These are phyloP conservation scores for Enteromius trimaculatus DNA, from an alignment of 2,797 vertebrate genomes.

Conservation along the genomic window DNA sequence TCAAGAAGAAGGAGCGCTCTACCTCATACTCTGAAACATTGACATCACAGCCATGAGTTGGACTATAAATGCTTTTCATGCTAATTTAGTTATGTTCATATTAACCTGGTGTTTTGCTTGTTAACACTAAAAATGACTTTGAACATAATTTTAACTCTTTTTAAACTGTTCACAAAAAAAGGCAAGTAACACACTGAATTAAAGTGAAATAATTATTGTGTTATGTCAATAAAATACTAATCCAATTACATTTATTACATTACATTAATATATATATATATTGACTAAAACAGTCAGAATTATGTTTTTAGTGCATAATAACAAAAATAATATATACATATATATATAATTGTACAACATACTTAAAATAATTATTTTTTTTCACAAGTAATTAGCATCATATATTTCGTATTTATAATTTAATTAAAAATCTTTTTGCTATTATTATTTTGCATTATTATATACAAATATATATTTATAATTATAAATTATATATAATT, in stretches of 20 bases:
- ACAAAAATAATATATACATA: not conserved
- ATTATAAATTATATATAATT: too few relatives aligned
- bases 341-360: not conserved
- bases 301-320: not conserved
- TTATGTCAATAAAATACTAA: not conserved
- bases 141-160: too few relatives aligned
- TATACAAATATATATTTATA: too few relatives aligned
- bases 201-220: not conserved
- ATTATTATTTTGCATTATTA: too few relatives aligned
- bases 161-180: not conserved
- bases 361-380: not conserved
- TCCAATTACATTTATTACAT: too few relatives aligned
- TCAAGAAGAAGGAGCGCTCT: conserved; percentile 94
- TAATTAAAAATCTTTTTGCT: not conserved
- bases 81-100: not conserved
- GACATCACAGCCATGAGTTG: not conserved
- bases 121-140: not conserved
- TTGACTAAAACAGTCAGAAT: not conserved
- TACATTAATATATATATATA: too few relatives aligned
- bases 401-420: too few relatives aligned
- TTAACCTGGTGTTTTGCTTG: not conserved
- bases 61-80: not conserved
- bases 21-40: conserved; percentile 88
- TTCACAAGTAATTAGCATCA: not conserved
- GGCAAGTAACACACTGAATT: too few relatives aligned